These are phyloP conservation scores for Notarius lentiginosus DNA, from an alignment of 2,113 vertebrate genomes.

Conservation along the genomic window DNA sequence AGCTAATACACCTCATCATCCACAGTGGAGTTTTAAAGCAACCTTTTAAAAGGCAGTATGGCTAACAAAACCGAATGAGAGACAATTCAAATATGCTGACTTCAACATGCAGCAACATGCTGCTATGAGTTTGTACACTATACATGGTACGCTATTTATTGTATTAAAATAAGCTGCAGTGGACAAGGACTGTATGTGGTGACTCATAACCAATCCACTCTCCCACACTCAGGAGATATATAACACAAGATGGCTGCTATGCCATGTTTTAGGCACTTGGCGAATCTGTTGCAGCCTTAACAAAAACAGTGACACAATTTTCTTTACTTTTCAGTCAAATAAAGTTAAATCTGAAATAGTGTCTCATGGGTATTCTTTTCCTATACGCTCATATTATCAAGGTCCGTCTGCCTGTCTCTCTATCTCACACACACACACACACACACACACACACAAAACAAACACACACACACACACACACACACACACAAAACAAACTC, in stretches of 20 bases:
- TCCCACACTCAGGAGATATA: conserved; percentile 1
- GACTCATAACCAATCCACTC: conserved; percentile 18
- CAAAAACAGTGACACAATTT: background rate
- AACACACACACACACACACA: background rate
- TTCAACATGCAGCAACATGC: background rate
- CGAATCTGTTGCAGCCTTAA: background rate
- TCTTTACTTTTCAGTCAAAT: background rate
- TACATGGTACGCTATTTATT: background rate
- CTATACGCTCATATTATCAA: background rate
- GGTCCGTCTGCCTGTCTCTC: background rate
- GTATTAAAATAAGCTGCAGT: background rate
- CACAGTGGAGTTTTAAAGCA: background rate
- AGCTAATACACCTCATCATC: background rate
- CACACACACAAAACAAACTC: background rate
- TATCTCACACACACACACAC: background rate
- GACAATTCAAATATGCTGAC: background rate
- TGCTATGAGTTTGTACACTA: background rate
- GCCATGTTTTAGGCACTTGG: conserved; percentile 41
- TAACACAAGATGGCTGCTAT: conserved; percentile 67
- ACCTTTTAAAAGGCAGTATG: background rate
- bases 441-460: background rate
- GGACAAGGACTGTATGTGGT: conserved; percentile 1
- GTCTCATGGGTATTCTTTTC: background rate
- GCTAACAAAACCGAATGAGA: background rate
- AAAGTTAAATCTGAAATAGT: conserved; percentile 8